These are phyloP conservation scores for Melipona beecheii DNA, from an alignment of 2,888 invertebrate genomes.

Conservation along the genomic window DNA sequence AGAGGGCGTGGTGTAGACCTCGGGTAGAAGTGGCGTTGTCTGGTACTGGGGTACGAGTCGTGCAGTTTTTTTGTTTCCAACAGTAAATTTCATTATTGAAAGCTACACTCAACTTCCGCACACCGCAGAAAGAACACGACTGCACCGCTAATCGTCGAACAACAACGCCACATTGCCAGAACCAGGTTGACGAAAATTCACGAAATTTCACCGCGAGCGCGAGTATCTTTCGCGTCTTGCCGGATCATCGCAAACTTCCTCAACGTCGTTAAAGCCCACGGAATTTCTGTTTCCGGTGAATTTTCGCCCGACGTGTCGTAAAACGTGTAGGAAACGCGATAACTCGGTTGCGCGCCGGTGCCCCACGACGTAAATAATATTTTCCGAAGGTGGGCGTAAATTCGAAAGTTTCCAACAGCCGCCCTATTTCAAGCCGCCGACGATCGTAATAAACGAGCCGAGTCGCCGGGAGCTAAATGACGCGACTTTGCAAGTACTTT, in stretches of 20 bases:
- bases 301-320: neutral
- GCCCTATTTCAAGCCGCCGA: slow-evolving; percentile 10
- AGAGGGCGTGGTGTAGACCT: no score
- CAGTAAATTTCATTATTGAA: no score
- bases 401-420: slow-evolving; percentile 27
- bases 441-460: slow-evolving; percentile 32
- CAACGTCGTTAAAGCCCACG: slow-evolving; percentile 14
- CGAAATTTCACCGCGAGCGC: neutral
- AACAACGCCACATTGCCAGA: neutral
- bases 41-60: no score
- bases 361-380: slow-evolving; percentile 25
- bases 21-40: no score
- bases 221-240: neutral
- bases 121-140: no score
- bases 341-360: neutral
- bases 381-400: slow-evolving; percentile 26
- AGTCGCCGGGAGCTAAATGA: neutral
- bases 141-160: neutral
- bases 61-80: no score
- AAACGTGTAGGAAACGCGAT: neutral
- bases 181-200: neutral
- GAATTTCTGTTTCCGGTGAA: slow-evolving; percentile 2
- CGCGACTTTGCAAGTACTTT: slow-evolving; percentile 30
- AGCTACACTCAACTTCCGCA: no score
- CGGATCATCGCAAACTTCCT: slow-evolving; percentile 16